These are phyloP conservation scores for Eulacestoma nigropectus DNA, from an alignment of 2,113 vertebrate genomes.

Conservation along the genomic window DNA sequence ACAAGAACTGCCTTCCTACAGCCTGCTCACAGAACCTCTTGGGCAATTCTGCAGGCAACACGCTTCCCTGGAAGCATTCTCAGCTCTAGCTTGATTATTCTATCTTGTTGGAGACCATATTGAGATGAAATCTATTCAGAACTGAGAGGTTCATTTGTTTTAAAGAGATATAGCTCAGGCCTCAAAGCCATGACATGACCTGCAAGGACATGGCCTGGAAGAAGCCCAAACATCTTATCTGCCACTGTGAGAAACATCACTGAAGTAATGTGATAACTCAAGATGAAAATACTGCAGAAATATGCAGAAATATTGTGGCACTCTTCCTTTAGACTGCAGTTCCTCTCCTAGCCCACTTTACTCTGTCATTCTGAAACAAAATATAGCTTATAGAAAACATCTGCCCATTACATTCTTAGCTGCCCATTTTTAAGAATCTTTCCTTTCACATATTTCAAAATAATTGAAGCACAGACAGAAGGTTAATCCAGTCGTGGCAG, in stretches of 20 bases:
- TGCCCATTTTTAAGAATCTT: not conserved
- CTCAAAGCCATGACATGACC: not conserved
- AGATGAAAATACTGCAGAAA: not conserved
- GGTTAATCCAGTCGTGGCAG: not conserved
- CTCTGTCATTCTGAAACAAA: not conserved
- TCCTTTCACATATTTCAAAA: not conserved
- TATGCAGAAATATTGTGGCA: not conserved
- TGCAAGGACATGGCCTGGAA: not conserved
- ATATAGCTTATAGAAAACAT: not conserved
- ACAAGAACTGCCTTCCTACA: not conserved
- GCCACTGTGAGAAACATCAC: not conserved
- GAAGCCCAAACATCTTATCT: not conserved
- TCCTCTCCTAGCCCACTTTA: not conserved
- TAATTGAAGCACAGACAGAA: not conserved
- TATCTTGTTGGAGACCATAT: not conserved
- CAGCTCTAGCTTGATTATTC: not conserved
- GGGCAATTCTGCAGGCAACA: not conserved
- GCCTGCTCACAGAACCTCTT: not conserved
- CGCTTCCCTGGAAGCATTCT: not conserved
- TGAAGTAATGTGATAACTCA: not conserved
- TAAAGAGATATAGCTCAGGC: not conserved
- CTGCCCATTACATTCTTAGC: not conserved
- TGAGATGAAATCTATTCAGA: not conserved
- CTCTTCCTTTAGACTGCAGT: not conserved
- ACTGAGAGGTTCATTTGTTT: not conserved